Base-by-base conservation (phyloP, 2,113 vertebrate genomes). In the Chloropsis hardwickii region DNA sequence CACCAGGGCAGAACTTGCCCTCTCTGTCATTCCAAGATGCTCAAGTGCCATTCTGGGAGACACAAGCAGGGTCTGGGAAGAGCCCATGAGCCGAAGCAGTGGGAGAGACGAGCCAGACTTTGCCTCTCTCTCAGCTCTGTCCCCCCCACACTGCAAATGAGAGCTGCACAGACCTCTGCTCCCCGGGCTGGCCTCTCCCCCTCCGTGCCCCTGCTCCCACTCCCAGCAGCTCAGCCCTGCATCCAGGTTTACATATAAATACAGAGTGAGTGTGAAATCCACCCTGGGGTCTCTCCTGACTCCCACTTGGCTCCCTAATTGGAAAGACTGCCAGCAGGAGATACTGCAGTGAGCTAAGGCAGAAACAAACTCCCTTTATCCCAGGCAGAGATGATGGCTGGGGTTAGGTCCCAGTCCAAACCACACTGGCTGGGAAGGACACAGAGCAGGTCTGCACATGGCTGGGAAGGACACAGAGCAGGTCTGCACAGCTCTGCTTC, bases 281-380 rank as follows among this genome's bases (percentile, higher is more conserved):
- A 96, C 92, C 85, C 93, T 97, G 92, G 95, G 94, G 90, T 96
- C 95, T 91, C 95, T 96, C 81, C 93, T 88, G 90, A 93, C 95
- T 97, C 93, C 96, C 93, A 92, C 95, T 92, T 85, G 90, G 87
- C 90, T 96, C 85, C 67, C 90, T 92, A 96, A 94, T 94, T 97
- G 95, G 93, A 95, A 95, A 95, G 60, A n/a, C 92, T 96, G 79
- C 94, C 96, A 96, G 92, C 90, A 93, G 94, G 92, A 95, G 94
- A 96, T 93, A 88, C 4, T 96, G 95, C 95, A 95, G 4, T 57
- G 81, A 95, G 90, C 93, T 92, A 27, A 86, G 81, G 74, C 90
- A 95, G 92, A 82, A 94, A 86, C 81, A 86, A 92, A 31, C 60
- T 95, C 54, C 79, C 94, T 94, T 90, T 85, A 87, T 90, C 70